phyloP scores from a whole-genome alignment of 2,113 vertebrate species.

The Varanus salvator region DNA sequence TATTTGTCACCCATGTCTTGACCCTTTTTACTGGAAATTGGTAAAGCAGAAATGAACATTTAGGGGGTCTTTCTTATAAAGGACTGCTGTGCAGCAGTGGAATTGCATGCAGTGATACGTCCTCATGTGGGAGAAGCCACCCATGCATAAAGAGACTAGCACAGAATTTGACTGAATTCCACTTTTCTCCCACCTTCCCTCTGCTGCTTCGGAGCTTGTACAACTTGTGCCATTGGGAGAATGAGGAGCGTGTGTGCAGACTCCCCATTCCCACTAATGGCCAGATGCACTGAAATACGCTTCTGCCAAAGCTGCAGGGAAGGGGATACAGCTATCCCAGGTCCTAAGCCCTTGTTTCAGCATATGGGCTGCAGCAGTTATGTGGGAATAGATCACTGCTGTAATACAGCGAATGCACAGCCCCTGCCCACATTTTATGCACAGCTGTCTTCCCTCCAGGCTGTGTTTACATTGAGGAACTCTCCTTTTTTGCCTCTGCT shows the following conservation, averaged over 20 bases:
- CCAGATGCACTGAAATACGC: background rate
- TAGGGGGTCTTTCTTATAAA: background rate
- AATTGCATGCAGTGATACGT: background rate
- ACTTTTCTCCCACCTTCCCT: background rate
- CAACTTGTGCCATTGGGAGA: too few species aligned
- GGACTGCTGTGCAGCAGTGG: conserved; percentile 5
- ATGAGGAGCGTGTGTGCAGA: background rate
- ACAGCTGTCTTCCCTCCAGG: background rate
- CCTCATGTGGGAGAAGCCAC: background rate
- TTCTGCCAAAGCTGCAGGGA: background rate
- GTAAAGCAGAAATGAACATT: background rate
- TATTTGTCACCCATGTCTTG: background rate
- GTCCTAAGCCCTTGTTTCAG: background rate
- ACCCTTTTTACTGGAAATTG: conserved; percentile 27
- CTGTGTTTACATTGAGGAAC: background rate
- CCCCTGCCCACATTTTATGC: background rate
- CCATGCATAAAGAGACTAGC: background rate
- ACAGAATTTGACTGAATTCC: background rate
- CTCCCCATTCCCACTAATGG: background rate
- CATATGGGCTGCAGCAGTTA: too few species aligned
- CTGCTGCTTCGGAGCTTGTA: background rate
- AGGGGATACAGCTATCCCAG: background rate
- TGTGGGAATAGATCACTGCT: background rate
- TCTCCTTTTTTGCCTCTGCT: background rate
- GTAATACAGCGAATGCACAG: background rate